Conservation (phyloP, 2,113 vertebrate genomes). For the Baryphthengus martii region DNA sequence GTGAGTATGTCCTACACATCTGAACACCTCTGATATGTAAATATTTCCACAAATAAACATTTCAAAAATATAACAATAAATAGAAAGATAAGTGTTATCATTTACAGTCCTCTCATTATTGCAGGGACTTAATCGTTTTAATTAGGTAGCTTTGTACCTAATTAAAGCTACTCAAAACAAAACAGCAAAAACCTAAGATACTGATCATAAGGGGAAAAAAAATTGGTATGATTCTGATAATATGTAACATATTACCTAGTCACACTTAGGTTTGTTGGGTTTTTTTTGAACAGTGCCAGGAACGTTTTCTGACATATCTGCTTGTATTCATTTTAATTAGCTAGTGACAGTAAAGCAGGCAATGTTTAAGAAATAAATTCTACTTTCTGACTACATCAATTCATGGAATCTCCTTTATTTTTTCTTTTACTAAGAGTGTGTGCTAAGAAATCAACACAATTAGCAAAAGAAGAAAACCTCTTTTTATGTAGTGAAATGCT, state of each 20-base stretch:
- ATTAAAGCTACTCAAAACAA: too few relatives aligned
- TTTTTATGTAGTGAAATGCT: not conserved
- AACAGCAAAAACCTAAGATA: not conserved
- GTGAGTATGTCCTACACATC: not conserved
- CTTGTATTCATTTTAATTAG: not conserved
- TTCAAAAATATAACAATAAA: not conserved
- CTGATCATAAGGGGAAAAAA: not conserved
- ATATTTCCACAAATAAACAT: not conserved
- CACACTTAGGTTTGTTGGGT: not conserved
- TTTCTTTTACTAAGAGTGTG: not conserved
- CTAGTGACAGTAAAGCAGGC: not conserved
- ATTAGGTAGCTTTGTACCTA: too few relatives aligned
- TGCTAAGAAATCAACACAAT: not conserved
- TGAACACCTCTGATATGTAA: not conserved
- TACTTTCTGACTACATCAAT: not conserved
- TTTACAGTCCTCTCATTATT: not conserved
- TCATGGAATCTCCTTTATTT: not conserved
- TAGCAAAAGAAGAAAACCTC: not conserved
- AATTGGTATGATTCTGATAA: not conserved
- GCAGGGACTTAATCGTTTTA: not conserved
- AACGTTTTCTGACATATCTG: not conserved
- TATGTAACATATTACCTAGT: not conserved
- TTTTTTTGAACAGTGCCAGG: not conserved
- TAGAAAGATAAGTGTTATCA: not conserved
- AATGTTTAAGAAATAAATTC: not conserved